Base-by-base conservation (phyloP, 2,888 invertebrate species). In the Erynnis tages region DNA sequence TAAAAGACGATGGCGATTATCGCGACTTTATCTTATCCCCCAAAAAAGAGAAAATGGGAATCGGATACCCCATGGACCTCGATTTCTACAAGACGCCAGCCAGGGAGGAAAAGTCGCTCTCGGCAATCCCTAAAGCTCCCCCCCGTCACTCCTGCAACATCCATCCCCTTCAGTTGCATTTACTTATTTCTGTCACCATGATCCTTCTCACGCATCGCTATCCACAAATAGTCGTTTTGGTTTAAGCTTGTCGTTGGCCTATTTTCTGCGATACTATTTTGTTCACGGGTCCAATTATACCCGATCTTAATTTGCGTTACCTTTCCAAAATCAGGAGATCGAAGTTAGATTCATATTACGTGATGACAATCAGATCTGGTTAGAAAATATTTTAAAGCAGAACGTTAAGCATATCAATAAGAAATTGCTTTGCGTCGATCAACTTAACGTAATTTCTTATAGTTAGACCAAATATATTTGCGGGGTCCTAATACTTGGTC, bases 181-280 rank as follows among this genome's bases (percentile, higher is more conserved):
- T 93, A 58, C 90, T 93, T 67, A 91, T 93, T 67, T 93, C 93
- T 55, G 90, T 93, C 66, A 93, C 93, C 57, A 90, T 93, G 87
- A 89, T 93, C 74, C 87, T 93, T 41, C 90, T 93, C 73, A 92
- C 92, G 59, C 92, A 92, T 82, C 91, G 92, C 79, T 93, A 93
- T 72, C 93, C 93, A 59, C 92, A 93, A 68, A 92, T 92, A 67
- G 84, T 92, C 68, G 89, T 92, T 82, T 91, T 92, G 73, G 87
- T 92, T 84, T 92, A 91, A 91, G 80, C 80, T 82, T 81, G 14
- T 56, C 6, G 49, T 49, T 65, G 49, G 66, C 60, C 71, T 69
- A 52, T 63, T 71, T 73, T 70, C 65, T 76, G 74, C 77, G 71
- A 76, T 79, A 76, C n/a, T n/a, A n/a, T n/a, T n/a, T n/a, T 55